Base-by-base conservation (phyloP, 2,113 vertebrate genomes). In the Hylia prasina region DNA sequence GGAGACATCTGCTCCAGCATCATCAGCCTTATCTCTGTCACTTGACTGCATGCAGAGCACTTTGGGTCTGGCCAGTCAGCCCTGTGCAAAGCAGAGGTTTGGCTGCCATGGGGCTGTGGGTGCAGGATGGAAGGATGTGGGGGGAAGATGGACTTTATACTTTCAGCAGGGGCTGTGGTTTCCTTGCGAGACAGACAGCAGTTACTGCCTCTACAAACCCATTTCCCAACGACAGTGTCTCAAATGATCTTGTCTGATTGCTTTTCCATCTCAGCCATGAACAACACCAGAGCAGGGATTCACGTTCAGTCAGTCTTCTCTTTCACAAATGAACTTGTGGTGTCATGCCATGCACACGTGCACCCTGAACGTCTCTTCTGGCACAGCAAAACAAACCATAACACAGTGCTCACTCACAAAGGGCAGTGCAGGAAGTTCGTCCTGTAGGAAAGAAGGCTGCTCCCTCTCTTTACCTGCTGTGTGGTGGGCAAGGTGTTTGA, bases 1-100 rank as follows among this genome's bases (percentile, higher is more conserved):
- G 48, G 75, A 90, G 31, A 65, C 60, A 88, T 92, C 84, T 82
- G 80, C 57, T 90, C 15, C 85, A 54, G 82, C 70, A 87, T 71
- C 56, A 57, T 6, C 0, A 0, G 37, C 47, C 66, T 95, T 95
- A 97, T 92, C 93, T 92, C 71, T 91, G 85, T 77, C 45, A 6
- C 58, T 87, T 51, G 39, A 23, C 57, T 86, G 33, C 1, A 0
- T 58, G 73, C 37, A 58, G 57, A 60, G 65, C 0, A 0, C 51
- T 60, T 61, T 61, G 61, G 22, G 44, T 87, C 84, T 83, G 69
- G 31, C 39, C 65, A 35, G 37, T 33, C 60, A 80, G 28, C 54
- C 57, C 57, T 54, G 68, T 16, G 44, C n/a, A 30, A 27, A 76
- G 86, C 56, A 93, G 66, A 90, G 64, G 30, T 84, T 72, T 65